Percentiles rank a stretch among this genome's conserved stretches.
Conservation (phyloP, 2,113 vertebrate species). For the Elanus axillaris region DNA sequence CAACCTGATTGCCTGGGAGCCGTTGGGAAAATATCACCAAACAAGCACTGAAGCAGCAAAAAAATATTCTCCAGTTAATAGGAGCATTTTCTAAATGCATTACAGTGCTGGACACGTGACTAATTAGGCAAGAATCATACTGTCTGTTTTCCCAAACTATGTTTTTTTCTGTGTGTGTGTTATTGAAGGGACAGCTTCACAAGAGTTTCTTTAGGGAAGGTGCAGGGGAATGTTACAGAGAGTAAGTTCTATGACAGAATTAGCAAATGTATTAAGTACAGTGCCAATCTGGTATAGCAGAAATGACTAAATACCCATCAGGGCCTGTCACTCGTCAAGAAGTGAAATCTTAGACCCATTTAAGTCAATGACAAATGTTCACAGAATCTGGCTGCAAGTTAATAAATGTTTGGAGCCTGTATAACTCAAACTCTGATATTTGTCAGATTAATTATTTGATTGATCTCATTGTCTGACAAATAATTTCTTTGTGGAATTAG, state of each 20-base stretch:
- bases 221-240: slow-evolving; percentile 44
- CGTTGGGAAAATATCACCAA: not conserved
- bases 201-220: slow-evolving; percentile 45
- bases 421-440: slow-evolving; percentile 47
- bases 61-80: not conserved
- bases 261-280: slow-evolving; percentile 67
- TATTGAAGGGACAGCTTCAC: slow-evolving; percentile 35
- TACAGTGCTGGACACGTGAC: not conserved
- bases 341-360: slow-evolving; percentile 66
- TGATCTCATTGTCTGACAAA: slow-evolving; percentile 57
- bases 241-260: slow-evolving; percentile 66
- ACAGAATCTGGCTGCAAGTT: slow-evolving; percentile 64
- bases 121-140: slow-evolving; percentile 9
- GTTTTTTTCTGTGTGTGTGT: not conserved
- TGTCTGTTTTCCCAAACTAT: slow-evolving; percentile 22
- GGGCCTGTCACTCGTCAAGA: slow-evolving; percentile 64
- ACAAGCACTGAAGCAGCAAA: not conserved
- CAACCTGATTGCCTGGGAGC: not conserved
- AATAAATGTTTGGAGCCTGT: slow-evolving; percentile 66
- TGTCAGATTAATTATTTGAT: slow-evolving; percentile 65
- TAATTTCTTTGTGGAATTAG: slow-evolving; percentile 20
- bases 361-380: slow-evolving; percentile 68
- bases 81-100: not conserved
- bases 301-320: slow-evolving; percentile 68
- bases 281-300: slow-evolving; percentile 62